Evolutionary conservation across 2,888 invertebrate genomes (phyloP).

Genomic region (Drosophila borealis): DNA sequence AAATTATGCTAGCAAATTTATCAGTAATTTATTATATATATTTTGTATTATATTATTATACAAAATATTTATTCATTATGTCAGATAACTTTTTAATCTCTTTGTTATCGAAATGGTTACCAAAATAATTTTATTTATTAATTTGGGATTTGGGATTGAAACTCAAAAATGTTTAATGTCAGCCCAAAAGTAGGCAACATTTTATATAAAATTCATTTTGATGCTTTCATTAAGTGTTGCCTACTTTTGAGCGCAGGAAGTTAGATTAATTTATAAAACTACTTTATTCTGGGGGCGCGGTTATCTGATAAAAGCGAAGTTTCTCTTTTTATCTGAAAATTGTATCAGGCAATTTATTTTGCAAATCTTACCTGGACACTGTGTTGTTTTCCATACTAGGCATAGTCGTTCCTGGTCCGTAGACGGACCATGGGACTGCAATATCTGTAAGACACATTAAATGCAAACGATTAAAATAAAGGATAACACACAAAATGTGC

Average conservation of each 20-base stretch:
- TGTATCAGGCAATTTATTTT: background rate
- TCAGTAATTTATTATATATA: background rate
- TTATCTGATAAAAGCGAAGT: background rate
- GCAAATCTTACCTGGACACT: constrained; percentile 81
- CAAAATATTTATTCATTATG: background rate
- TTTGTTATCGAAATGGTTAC: background rate
- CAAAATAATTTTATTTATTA: background rate
- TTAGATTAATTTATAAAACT: background rate
- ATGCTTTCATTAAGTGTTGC: background rate
- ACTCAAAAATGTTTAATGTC: background rate
- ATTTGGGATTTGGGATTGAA: background rate
- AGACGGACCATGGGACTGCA: constrained; percentile 85
- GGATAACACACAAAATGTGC: background rate
- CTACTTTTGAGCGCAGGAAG: constrained; percentile 20
- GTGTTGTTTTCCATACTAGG: constrained; percentile 82
- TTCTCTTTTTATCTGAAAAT: background rate
- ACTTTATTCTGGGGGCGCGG: background rate
- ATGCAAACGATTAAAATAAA: constrained; percentile 23
- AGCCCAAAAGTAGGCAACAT: constrained; percentile 27
- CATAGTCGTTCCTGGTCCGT: constrained; percentile 83
- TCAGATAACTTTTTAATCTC: no score
- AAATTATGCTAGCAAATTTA: no score
- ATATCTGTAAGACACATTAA: constrained; percentile 74
- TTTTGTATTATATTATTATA: background rate
- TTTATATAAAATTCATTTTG: fast-evolving